phyloP scores from a whole-genome alignment of 2,888 invertebrate species.

The Mythimna impura region DNA sequence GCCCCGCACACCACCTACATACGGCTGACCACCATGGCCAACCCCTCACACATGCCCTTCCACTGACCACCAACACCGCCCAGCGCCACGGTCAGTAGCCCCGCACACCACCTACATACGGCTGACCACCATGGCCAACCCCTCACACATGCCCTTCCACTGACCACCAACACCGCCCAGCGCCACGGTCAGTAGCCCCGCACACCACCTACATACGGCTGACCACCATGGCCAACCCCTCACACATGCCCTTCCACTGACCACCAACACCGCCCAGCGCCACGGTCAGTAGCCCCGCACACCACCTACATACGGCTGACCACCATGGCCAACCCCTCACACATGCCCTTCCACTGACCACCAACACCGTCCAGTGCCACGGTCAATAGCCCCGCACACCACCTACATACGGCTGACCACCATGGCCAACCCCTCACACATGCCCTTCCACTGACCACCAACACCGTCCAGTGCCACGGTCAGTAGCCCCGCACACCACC shows the following conservation, averaged over 20 bases:
- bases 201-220: slow-evolving; percentile 1
- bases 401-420: background rate
- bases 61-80: slow-evolving; percentile 69
- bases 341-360: background rate
- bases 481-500: slow-evolving; percentile 91
- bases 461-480: slow-evolving; percentile 2
- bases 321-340: no score
- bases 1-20: slow-evolving; percentile 93
- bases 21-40: slow-evolving; percentile 91
- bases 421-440: slow-evolving; percentile 92
- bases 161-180: background rate
- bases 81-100: slow-evolving; percentile 5
- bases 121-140: background rate
- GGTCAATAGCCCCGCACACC: slow-evolving; percentile 1
- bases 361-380: background rate
- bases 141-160: background rate
- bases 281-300: no score
- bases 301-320: no score
- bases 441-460: slow-evolving; percentile 86
- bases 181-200: slow-evolving; percentile 1
- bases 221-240: background rate
- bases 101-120: background rate
- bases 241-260: no score
- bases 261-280: no score
- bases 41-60: slow-evolving; percentile 93